Conservation (phyloP, 2,888 invertebrate species). For the Plagodis dolabraria region DNA sequence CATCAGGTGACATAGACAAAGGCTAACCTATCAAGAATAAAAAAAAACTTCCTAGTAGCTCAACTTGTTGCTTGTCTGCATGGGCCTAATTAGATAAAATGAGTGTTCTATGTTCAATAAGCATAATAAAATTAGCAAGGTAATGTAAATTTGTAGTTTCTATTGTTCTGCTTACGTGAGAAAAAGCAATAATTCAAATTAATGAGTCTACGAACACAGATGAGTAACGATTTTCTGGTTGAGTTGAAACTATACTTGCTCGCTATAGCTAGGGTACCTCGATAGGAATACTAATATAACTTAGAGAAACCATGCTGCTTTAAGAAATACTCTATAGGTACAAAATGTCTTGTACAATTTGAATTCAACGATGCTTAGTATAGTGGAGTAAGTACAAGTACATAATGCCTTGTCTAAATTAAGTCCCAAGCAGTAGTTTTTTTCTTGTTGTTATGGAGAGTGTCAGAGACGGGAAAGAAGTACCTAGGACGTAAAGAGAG, state of each 20-base stretch:
- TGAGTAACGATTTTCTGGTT: slow-evolving; percentile 21
- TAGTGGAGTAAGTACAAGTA: too few species aligned
- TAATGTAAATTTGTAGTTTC: slow-evolving; percentile 6
- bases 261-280: neutral
- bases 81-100: neutral
- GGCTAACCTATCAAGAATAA: too few species aligned
- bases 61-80: neutral
- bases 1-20: too few species aligned
- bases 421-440: too few species aligned
- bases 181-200: slow-evolving; percentile 26
- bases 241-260: slow-evolving; percentile 1
- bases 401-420: too few species aligned
- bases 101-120: neutral
- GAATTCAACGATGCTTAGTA: too few species aligned
- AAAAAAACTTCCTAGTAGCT: neutral
- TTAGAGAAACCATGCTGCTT: too few species aligned
- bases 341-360: too few species aligned
- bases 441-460: too few species aligned
- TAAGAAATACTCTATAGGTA: too few species aligned
- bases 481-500: too few species aligned
- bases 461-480: too few species aligned
- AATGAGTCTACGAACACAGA: slow-evolving; percentile 24
- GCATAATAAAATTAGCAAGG: slow-evolving; percentile 4
- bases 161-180: slow-evolving; percentile 23
- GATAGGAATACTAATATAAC: neutral